Evolutionary conservation across 2,888 invertebrate species (phyloP), one percentile per base, ranked within the genome.

Genomic region (Macaria liturata): DNA sequence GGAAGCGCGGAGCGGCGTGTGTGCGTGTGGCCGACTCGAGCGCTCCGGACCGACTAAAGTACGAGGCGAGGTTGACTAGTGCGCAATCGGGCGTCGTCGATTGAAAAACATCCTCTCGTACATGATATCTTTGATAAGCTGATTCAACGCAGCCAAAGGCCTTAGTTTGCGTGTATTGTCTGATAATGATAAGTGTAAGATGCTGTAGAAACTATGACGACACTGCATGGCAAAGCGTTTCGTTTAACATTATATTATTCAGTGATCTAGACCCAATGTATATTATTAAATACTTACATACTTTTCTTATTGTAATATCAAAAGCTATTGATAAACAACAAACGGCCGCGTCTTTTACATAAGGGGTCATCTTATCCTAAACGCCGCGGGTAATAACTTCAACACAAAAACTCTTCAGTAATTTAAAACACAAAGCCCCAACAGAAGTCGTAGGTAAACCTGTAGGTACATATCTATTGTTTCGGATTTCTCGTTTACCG

Each of bases 81-180:
- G 49, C 57, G 62, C 58, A 57, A 61, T 58, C 61, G 58, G 54
- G 46, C 42, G 48, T 55, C 55, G 48, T 7, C 61, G 59, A 61
- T 61, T 64, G 65, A 57, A 66, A 61, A 60, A 65, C 67, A 63
- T 68, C 65, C 62, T 66, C 66, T 62, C 53, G 54, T 43, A 51
- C 49, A 47, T 55, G 65, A 59, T 67, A 68, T 63, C 66, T 61
- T 59, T 68, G 68, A 68, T 68, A 68, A 68, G 66, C 55, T 49
- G 48, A 60, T 60, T 52, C 51, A 59, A 54, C 51, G 43, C 43
- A 54, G 54, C 39, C 54, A 53, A 49, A 31, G 47, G 30, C 42
- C 47, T 32, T 44, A 50, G 46, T 45, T 42, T 43, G 37, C 43
- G 49, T 57, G 31, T 50, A 46, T 49, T 37, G n/a, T 49, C 48